phyloP scores from a whole-genome alignment of 1,140 invertebrate species.

The Littorina saxatilis region DNA sequence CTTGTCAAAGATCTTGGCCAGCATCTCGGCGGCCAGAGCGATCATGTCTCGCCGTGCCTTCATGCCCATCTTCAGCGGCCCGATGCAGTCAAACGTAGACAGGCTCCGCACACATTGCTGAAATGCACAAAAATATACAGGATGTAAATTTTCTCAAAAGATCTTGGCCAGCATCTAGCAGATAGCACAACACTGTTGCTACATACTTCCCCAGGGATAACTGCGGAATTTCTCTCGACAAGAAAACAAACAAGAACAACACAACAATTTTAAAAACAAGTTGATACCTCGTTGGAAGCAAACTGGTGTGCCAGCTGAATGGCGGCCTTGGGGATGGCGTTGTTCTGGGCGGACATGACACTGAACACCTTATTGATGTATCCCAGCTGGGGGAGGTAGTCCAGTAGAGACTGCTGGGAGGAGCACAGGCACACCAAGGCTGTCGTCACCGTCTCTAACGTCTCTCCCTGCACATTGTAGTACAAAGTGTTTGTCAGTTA shows the following conservation, averaged over 20 bases:
- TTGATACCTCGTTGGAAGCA: slow-evolving; percentile 85
- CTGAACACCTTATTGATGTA: slow-evolving; percentile 93
- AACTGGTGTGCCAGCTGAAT: slow-evolving; percentile 92
- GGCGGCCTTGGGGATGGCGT: slow-evolving; percentile 82
- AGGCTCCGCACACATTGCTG: slow-evolving; percentile 73
- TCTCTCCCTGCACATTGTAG: slow-evolving; percentile 83
- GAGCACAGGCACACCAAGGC: slow-evolving; percentile 89
- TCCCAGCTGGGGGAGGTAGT: slow-evolving; percentile 94
- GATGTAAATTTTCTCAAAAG: too few species aligned
- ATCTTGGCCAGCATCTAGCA: too few species aligned
- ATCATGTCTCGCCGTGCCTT: slow-evolving; percentile 88
- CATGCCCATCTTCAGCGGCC: slow-evolving; percentile 88
- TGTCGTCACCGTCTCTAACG: slow-evolving; percentile 89
- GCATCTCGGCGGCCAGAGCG: slow-evolving; percentile 90
- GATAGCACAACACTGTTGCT: too few species aligned
- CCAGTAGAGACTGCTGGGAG: slow-evolving; percentile 90
- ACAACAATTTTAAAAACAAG: too few species aligned
- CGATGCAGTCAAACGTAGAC: slow-evolving; percentile 74
- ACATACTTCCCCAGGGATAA: too few species aligned
- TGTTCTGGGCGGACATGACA: slow-evolving; percentile 81
- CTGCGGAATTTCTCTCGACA: too few species aligned
- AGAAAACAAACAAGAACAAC: too few species aligned
- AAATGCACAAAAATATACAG: slow-evolving; percentile 24
- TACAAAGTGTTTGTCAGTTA: too few species aligned
- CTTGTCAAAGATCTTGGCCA: slow-evolving; percentile 89